phyloP scores from a whole-genome alignment of 2,113 vertebrate genomes.

The Tapirus terrestris region DNA sequence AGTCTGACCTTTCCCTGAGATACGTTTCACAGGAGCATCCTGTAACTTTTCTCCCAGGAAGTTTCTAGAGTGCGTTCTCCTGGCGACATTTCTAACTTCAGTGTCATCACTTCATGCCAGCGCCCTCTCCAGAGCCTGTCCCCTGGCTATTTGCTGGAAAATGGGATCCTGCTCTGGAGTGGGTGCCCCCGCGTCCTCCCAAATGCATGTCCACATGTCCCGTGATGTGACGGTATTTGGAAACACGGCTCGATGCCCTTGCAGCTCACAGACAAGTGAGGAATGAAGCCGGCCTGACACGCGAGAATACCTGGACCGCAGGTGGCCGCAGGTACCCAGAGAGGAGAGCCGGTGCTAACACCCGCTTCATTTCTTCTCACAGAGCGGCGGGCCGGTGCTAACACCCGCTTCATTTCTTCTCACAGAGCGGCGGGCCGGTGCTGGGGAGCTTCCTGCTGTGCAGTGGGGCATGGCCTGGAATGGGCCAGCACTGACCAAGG shows the following conservation, averaged over 20 bases:
- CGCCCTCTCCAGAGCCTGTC: fast-evolving
- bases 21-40: neutral
- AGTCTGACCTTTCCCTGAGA: constrained; percentile 74
- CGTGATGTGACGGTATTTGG: fast-evolving
- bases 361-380: too few relatives aligned
- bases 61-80: fast-evolving
- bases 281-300: too few relatives aligned
- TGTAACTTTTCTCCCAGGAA: fast-evolving
- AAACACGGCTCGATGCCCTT: neutral
- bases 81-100: fast-evolving
- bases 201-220: fast-evolving
- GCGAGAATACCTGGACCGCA: too few relatives aligned
- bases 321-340: too few relatives aligned
- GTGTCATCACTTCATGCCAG: fast-evolving
- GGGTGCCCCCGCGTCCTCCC: fast-evolving
- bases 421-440: too few relatives aligned
- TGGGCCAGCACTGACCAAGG: too few relatives aligned
- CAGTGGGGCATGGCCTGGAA: too few relatives aligned
- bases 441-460: too few relatives aligned
- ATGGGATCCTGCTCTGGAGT: fast-evolving
- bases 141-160: neutral
- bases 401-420: too few relatives aligned
- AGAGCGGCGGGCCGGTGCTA: too few relatives aligned
- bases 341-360: too few relatives aligned
- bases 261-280: too few relatives aligned